Percentiles rank a stretch among this genome's conserved stretches.
Conservation (phyloP, 2,888 invertebrate species). For the Drosophila pseudotakahashii region DNA sequence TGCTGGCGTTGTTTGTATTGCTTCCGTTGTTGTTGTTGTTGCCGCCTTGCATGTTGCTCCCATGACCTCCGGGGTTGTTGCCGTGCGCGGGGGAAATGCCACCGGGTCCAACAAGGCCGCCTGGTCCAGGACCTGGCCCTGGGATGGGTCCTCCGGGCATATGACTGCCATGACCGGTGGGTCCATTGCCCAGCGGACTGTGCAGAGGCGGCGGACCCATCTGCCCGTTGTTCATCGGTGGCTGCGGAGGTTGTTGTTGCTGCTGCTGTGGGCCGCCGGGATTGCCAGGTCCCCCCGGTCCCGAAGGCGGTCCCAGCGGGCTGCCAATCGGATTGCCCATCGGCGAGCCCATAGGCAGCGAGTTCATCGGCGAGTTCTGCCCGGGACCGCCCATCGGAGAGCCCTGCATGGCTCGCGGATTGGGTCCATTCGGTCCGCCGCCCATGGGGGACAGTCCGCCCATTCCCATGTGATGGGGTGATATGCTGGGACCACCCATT, state of each 20-base stretch:
- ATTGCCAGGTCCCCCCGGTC: slow-evolving; percentile 47
- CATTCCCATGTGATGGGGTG: slow-evolving; percentile 84
- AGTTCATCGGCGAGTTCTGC: slow-evolving; percentile 88
- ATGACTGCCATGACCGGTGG: slow-evolving; percentile 85
- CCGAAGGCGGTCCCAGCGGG: slow-evolving; percentile 65
- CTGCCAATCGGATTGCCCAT: slow-evolving; percentile 89
- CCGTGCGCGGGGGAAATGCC: slow-evolving; percentile 78
- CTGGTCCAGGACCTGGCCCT: slow-evolving; percentile 78
- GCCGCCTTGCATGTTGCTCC: slow-evolving; percentile 56
- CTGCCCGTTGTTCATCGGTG: slow-evolving; percentile 88
- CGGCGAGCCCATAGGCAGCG: slow-evolving; percentile 89
- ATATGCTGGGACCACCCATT: slow-evolving; percentile 85
- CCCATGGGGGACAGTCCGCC: slow-evolving; percentile 86
- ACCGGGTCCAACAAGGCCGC: slow-evolving; percentile 72
- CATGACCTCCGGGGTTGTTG: slow-evolving; percentile 42
- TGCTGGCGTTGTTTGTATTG: slow-evolving; percentile 66
- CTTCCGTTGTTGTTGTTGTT: slow-evolving; percentile 59
- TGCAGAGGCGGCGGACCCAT: slow-evolving; percentile 92
- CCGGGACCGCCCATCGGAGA: slow-evolving; percentile 87
- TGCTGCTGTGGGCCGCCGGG: slow-evolving; percentile 46
- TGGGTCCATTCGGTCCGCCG: slow-evolving; percentile 84
- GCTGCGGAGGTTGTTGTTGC: slow-evolving; percentile 77
- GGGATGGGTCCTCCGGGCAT: slow-evolving; percentile 82
- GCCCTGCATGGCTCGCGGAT: slow-evolving; percentile 88
- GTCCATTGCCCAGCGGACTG: slow-evolving; percentile 88